These are phyloP conservation scores for Battus philenor DNA, from an alignment of 1,140 invertebrate genomes.

Conservation along the genomic window DNA sequence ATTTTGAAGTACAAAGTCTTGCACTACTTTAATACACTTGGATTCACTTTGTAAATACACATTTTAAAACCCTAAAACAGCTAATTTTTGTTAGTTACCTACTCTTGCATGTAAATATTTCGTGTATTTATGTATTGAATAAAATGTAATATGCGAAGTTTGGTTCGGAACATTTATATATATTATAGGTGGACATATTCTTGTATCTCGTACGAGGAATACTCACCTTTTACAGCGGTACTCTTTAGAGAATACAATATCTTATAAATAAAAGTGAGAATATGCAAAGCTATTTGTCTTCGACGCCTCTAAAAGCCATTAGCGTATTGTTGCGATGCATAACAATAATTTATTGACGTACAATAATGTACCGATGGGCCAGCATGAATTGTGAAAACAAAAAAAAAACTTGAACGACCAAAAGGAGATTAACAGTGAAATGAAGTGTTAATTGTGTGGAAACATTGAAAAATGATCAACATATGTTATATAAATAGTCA, in stretches of 20 bases:
- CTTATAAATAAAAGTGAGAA: conserved; percentile 12
- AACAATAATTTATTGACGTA: conserved; percentile 32
- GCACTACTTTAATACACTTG: no score
- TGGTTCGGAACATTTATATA: no score
- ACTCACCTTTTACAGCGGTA: neutral
- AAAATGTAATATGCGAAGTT: no score
- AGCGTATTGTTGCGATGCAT: conserved; percentile 23
- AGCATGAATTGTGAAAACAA: conserved; percentile 18
- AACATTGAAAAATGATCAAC: conserved; percentile 75
- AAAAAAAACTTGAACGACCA: conserved; percentile 25
- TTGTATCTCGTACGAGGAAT: no score
- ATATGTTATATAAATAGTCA: conserved; percentile 75
- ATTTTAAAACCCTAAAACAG: no score
- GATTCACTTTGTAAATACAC: no score
- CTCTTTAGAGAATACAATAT: conserved; percentile 5
- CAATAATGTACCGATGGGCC: conserved; percentile 22
- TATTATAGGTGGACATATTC: no score
- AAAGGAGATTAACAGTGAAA: conserved; percentile 65
- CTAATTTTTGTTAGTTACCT: no score
- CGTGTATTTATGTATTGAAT: no score
- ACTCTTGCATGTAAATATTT: no score
- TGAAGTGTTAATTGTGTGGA: conserved; percentile 73
- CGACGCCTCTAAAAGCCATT: conserved; percentile 16
- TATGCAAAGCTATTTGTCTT: conserved; percentile 20
- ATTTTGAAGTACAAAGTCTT: no score